Evolutionary conservation across 2,797 vertebrate genomes (phyloP).

Genomic region (Lepilemur ruficaudatus): DNA sequence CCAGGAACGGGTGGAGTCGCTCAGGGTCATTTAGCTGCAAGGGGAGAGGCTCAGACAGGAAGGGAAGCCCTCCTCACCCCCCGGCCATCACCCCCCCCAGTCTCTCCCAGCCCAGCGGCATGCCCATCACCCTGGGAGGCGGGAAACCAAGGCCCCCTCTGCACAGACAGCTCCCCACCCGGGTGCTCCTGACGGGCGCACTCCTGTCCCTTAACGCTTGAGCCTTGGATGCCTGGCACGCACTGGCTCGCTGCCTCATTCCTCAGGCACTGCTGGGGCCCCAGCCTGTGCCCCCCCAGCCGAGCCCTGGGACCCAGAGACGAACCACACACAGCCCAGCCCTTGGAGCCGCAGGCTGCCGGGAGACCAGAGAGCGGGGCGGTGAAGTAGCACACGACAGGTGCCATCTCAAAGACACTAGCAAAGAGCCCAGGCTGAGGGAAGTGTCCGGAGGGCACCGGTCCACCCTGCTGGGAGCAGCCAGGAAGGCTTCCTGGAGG

Average conservation of each 20-base stretch:
- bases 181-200: fast-evolving
- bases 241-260: fast-evolving
- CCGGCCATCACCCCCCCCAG: background rate
- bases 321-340: too few species aligned
- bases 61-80: background rate
- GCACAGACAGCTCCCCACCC: background rate
- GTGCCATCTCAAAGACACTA: background rate
- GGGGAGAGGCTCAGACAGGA: background rate
- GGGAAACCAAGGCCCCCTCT: fast-evolving
- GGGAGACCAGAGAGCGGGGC: background rate
- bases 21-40: fast-evolving
- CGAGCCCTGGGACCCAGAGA: background rate
- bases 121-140: fast-evolving
- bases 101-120: fast-evolving
- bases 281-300: background rate
- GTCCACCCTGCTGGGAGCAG: background rate
- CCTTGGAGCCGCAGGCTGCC: background rate
- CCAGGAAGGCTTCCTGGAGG: background rate
- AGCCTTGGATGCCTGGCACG: background rate
- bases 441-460: fast-evolving
- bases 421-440: background rate
- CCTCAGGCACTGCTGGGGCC: fast-evolving
- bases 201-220: background rate
- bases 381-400: background rate
- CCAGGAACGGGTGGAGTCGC: fast-evolving